Percentiles rank a stretch among this genome's conserved stretches.
Evolutionary conservation across 2,888 invertebrate genomes (phyloP).

Genomic region (Meliscaeva auricollis): DNA sequence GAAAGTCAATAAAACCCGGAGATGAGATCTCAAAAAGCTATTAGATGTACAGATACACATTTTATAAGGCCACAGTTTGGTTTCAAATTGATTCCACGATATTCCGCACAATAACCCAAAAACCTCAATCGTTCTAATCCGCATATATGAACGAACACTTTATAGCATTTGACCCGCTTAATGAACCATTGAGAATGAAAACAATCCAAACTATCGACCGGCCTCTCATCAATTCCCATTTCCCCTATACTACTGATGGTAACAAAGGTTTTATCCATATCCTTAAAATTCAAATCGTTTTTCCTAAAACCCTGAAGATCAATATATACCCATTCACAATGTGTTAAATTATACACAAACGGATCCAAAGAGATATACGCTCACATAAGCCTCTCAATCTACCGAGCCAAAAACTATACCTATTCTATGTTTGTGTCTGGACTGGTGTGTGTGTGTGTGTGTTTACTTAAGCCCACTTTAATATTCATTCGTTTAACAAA

Average conservation of each 20-base stretch:
- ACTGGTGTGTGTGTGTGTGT: neutral
- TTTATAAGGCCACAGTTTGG: neutral
- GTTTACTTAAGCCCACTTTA: conserved; percentile 16
- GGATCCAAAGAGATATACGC: neutral
- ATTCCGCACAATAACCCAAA: neutral
- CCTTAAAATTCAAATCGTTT: neutral
- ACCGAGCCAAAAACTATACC: neutral
- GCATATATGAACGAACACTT: neutral
- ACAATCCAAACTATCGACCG: conserved; percentile 46
- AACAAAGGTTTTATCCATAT: conserved; percentile 6
- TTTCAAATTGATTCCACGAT: neutral
- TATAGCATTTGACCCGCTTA: conserved; percentile 17
- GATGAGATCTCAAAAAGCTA: neutral
- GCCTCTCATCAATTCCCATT: conserved; percentile 8
- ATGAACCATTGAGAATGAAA: conserved; percentile 37
- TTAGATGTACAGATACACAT: neutral
- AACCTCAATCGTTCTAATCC: neutral
- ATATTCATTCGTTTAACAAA: conserved; percentile 32
- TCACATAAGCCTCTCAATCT: neutral
- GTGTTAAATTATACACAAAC: conserved; percentile 18
- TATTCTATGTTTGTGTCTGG: no score
- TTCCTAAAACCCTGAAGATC: conserved; percentile 1
- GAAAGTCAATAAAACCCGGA: neutral
- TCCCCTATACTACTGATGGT: neutral
- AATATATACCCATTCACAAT: conserved; percentile 21